These are phyloP conservation scores for Prunella strophiata DNA, from an alignment of 2,797 vertebrate species.

Conservation along the genomic window DNA sequence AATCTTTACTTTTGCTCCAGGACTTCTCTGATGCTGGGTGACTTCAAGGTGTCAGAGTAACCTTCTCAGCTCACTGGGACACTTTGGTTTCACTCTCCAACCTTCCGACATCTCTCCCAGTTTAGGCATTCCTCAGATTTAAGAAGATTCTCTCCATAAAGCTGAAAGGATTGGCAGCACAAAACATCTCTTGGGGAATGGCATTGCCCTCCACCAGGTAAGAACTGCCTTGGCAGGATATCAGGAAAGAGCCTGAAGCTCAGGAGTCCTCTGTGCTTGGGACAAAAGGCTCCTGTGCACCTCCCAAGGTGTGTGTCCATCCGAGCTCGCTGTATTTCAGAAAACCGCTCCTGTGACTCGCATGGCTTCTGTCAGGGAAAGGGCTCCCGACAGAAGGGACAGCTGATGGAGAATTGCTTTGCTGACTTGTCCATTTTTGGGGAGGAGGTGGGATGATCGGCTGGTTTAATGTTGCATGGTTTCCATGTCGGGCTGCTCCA, in stretches of 20 bases:
- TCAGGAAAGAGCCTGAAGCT: background rate
- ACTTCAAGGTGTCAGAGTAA: background rate
- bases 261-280: background rate
- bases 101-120: rapidly evolving
- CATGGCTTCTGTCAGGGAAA: background rate
- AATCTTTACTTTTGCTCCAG: background rate
- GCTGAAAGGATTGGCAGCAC: background rate
- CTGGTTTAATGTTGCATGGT: rapidly evolving
- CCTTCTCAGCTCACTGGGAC: rapidly evolving
- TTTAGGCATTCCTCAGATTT: background rate
- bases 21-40: background rate
- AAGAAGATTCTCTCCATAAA: background rate
- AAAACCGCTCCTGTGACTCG: background rate
- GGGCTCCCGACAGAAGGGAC: background rate
- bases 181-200: background rate
- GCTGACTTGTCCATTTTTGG: rapidly evolving
- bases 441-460: rapidly evolving
- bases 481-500: background rate
- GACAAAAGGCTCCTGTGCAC: background rate
- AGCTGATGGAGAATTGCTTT: background rate
- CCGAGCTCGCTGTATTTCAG: rapidly evolving
- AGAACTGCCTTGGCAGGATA: background rate
- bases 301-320: background rate
- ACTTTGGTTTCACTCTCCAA: background rate
- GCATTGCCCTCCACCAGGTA: background rate